A percentile compares a stretch with the other conserved stretches of the same genome.
Conservation (phyloP, 2,797 vertebrate genomes). For the Acanthopagrus latus region DNA sequence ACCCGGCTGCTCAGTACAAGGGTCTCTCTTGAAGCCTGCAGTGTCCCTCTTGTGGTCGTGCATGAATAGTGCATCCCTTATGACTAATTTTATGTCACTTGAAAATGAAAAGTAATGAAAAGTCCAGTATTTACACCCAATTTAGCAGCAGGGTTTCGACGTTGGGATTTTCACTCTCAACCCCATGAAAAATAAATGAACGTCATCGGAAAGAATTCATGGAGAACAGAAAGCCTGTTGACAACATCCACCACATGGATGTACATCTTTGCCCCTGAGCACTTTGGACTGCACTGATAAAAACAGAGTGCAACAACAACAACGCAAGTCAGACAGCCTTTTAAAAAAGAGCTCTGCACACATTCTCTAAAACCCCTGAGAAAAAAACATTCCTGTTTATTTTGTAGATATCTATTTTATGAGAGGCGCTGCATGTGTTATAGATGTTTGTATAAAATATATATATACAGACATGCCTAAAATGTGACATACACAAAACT, state of each 20-base stretch:
- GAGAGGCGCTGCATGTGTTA: background rate
- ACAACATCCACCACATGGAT: slow-evolving; percentile 12
- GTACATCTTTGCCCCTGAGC: background rate
- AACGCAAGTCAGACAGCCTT: slow-evolving; percentile 10
- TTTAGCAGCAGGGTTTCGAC: background rate
- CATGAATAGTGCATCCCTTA: background rate
- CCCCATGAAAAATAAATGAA: background rate
- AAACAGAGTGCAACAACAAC: slow-evolving; percentile 34
- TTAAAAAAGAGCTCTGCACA: background rate
- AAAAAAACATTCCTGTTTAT: background rate
- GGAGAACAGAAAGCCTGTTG: background rate
- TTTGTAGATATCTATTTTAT: background rate
- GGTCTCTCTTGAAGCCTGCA: background rate
- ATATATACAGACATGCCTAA: background rate
- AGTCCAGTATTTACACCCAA: background rate
- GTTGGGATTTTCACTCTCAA: background rate
- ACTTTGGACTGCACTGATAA: slow-evolving; percentile 71
- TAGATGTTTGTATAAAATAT: background rate
- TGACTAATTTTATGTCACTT: no score
- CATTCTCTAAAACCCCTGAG: background rate
- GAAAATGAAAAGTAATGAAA: no score
- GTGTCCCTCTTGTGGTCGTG: slow-evolving; percentile 67
- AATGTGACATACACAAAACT: no score
- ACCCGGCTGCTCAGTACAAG: background rate
- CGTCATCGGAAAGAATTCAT: background rate